Percentiles rank a stretch among this genome's conserved stretches.
phyloP scores from a whole-genome alignment of 2,888 invertebrate species.

The Poecilus cupreus region DNA sequence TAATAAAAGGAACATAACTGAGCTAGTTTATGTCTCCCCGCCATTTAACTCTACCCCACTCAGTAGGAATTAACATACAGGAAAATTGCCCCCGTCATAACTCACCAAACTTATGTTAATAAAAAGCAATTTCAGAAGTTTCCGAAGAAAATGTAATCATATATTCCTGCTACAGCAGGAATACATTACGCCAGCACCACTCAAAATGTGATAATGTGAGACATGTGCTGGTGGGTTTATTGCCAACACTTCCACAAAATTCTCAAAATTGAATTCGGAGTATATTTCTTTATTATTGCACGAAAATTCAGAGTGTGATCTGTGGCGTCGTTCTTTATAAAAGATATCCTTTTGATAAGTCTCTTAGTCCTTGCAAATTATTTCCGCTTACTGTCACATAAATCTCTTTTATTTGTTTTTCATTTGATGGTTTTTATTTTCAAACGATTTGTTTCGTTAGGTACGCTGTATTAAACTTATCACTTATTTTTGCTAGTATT shows the following conservation, averaged over 20 bases:
- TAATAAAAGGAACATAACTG: no score
- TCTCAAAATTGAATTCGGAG: not conserved
- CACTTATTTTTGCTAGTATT: no score
- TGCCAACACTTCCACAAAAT: not conserved
- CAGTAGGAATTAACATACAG: not conserved
- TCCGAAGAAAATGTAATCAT: constrained; percentile 37
- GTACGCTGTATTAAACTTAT: no score
- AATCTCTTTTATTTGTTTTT: no score
- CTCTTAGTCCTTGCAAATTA: no score
- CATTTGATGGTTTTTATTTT: no score
- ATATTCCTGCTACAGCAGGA: constrained; percentile 28
- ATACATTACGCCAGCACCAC: constrained; percentile 21
- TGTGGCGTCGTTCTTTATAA: no score
- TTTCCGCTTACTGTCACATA: no score
- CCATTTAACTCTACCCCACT: not conserved
- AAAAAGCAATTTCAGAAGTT: constrained; percentile 51
- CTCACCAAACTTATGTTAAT: constrained; percentile 50
- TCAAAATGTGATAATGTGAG: constrained; percentile 20
- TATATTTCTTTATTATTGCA: not conserved
- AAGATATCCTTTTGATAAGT: no score
- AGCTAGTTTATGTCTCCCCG: no score
- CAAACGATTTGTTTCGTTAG: no score
- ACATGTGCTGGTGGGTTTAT: not conserved
- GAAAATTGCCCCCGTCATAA: constrained; percentile 8
- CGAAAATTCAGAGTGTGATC: no score